Percentiles rank a stretch among this genome's conserved stretches.
Evolutionary conservation across 2,113 vertebrate species (phyloP).

Genomic region (Nibea albiflora): DNA sequence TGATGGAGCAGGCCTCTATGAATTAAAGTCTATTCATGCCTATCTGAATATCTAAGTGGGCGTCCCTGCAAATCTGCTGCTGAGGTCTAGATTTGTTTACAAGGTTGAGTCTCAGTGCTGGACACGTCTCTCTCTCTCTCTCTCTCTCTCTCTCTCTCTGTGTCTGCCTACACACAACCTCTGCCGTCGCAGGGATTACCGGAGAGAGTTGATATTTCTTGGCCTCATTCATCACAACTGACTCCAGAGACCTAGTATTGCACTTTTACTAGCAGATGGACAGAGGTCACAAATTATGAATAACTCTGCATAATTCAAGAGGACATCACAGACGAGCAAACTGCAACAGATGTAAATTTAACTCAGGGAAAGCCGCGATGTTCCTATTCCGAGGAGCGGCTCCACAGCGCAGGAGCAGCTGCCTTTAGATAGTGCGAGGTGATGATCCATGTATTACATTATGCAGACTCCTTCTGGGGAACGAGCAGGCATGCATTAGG

Average conservation of each 20-base stretch:
- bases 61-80: neutral
- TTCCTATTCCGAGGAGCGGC: constrained; percentile 7
- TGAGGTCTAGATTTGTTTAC: constrained; percentile 40
- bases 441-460: constrained; percentile 53
- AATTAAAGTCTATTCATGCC: constrained; percentile 18
- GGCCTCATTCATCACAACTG: neutral
- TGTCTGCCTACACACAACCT: constrained; percentile 12
- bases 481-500: constrained; percentile 20
- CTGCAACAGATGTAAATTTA: constrained; percentile 9
- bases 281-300: constrained; percentile 12
- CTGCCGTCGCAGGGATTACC: neutral
- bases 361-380: neutral
- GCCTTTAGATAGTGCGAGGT: constrained; percentile 1
- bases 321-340: constrained; percentile 1
- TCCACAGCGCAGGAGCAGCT: neutral
- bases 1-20: constrained; percentile 14
- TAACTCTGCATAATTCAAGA: constrained; percentile 32
- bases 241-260: neutral
- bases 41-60: constrained; percentile 40
- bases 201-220: neutral
- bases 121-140: constrained; percentile 15
- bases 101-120: neutral
- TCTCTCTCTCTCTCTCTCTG: constrained; percentile 15
- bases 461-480: constrained; percentile 23
- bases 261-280: constrained; percentile 21